These are phyloP conservation scores for Pteronotus mesoamericanus DNA, from an alignment of 2,797 vertebrate species.

Conservation along the genomic window DNA sequence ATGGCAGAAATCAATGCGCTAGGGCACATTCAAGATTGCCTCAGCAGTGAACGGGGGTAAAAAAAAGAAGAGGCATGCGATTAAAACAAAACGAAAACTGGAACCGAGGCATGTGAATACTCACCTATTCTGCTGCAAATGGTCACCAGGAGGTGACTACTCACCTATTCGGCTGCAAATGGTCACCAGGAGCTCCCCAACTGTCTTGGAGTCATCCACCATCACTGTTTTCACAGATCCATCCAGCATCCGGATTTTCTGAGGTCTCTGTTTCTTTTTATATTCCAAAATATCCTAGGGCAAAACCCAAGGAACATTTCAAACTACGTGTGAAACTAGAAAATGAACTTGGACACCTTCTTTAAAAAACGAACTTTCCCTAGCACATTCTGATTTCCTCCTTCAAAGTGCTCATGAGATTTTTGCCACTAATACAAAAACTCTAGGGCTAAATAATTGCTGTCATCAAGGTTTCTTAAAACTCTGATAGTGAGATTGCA, in stretches of 20 bases:
- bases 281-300: constrained; percentile 95
- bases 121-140: constrained; percentile 98
- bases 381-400: neutral
- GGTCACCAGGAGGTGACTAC: constrained; percentile 88
- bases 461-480: neutral
- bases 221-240: constrained; percentile 98
- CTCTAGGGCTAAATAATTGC: neutral
- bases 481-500: neutral
- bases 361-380: neutral
- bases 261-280: constrained; percentile 98
- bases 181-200: constrained; percentile 96
- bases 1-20: neutral
- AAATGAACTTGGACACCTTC: neutral
- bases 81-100: neutral
- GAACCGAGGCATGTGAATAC: neutral
- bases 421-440: neutral
- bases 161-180: constrained; percentile 98
- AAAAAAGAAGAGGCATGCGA: neutral
- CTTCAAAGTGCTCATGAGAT: neutral
- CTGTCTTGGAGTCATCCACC: constrained; percentile 99
- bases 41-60: no score
- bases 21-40: neutral
- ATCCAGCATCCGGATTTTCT: constrained; percentile 98
- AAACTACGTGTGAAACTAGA: neutral
- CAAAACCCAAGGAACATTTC: constrained; percentile 49